Evolutionary conservation across 2,888 invertebrate species (phyloP).

Genomic region (Hyalella azteca): DNA sequence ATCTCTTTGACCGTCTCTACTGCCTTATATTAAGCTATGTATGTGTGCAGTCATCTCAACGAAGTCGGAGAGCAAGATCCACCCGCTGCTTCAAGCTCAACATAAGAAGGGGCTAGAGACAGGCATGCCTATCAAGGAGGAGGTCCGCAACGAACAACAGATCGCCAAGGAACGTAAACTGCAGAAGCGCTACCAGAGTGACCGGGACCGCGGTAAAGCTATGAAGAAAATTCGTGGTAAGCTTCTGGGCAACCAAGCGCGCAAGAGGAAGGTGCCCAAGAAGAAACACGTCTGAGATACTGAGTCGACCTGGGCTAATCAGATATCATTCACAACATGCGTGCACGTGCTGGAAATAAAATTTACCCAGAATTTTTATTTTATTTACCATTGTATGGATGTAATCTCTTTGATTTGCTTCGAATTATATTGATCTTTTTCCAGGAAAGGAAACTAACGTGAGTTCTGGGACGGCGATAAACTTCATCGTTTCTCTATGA

Average conservation of each 20-base stretch:
- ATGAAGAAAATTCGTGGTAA: conserved; percentile 18
- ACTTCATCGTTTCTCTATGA: no score
- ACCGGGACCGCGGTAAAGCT: conserved; percentile 16
- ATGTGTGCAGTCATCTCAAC: conserved; percentile 35
- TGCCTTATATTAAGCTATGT: no score
- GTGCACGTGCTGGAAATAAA: no score
- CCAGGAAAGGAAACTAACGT: no score
- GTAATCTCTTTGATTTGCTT: no score
- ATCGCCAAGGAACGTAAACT: conserved; percentile 10
- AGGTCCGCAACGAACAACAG: conserved; percentile 33
- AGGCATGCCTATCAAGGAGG: conserved; percentile 38
- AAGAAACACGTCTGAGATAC: conserved; percentile 8
- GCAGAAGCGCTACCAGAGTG: conserved; percentile 15
- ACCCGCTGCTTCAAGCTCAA: conserved; percentile 42
- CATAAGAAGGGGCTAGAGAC: conserved; percentile 48
- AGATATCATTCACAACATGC: no score
- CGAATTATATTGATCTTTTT: no score
- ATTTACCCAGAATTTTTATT: no score
- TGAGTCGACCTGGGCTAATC: no score
- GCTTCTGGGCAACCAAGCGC: not conserved
- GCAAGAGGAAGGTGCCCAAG: conserved; percentile 9
- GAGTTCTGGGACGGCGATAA: no score
- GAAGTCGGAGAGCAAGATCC: conserved; percentile 39
- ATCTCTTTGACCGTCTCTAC: no score
- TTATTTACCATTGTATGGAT: no score